Evolutionary conservation across 2,797 vertebrate species (phyloP), one percentile per base, ranked within the genome.

Genomic region (Tinamus major): DNA sequence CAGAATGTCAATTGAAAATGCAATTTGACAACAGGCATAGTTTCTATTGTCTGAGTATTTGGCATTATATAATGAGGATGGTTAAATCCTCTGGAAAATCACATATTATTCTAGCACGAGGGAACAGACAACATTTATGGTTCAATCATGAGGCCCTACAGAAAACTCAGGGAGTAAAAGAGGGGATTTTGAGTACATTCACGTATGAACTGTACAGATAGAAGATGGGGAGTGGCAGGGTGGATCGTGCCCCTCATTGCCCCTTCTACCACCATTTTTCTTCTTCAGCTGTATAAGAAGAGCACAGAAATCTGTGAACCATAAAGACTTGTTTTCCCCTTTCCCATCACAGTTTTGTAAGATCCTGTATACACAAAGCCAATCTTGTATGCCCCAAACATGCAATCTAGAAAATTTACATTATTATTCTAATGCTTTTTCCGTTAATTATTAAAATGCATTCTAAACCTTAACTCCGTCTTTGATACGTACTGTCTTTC

Each of bases 11-110:
- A 19, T 21, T 90, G 85, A 62, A 89, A 84, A 89, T 41, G 77
- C 59, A 83, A 56, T 77, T 79, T 90, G 89, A 93, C 92, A 93
- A 80, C 82, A 87, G 83, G 72, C 51, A 81, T 87, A 92, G 15
- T 55, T 85, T 69, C 79, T 89, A 70, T 95, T 93, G 81, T 92
- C 76, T 95, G 93, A 94, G 85, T 78, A 63, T 56, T 74, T 87
- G 75, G 53, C 74, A 64, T 86, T 88, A 64, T 61, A 58, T 79
- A 96, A 93, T 41, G 13, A 85, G 71, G 76, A 69, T 3, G 6
- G 31, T 78, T 79, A 90, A 84, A 53, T 44, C 2, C 2, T 71
- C 59, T 65, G 56, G 59, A 84, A 86, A 76, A 2, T 12, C 56
- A 35, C 67, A 39, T 8, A 44, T 79, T 91, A 74, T 76, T 44